Conservation (phyloP, 2,113 vertebrate species). For the cattle (Bos taurus) region DNA sequence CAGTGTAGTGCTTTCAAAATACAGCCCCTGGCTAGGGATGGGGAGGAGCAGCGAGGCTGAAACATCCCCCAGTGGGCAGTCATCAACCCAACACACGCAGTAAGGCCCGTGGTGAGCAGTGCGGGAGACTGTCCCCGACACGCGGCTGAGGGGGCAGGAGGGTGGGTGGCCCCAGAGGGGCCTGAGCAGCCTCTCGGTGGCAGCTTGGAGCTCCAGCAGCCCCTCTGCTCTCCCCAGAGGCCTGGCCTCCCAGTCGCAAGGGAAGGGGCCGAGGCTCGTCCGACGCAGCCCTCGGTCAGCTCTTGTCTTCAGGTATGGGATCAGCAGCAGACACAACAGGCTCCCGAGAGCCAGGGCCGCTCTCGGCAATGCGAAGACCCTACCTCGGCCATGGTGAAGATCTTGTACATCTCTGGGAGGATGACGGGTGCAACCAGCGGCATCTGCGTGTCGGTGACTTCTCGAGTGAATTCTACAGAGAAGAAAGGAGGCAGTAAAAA, state of each 20-base stretch:
- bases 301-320: not conserved
- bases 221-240: not conserved
- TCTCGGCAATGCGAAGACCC: not conserved
- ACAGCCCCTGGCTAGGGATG: not conserved
- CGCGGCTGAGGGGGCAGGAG: not conserved
- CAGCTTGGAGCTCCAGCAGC: not conserved
- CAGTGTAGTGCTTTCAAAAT: not conserved
- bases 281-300: not conserved
- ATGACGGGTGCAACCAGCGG: constrained; percentile 97
- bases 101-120: not conserved
- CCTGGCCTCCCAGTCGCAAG: not conserved
- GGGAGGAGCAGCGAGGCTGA: not conserved
- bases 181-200: not conserved
- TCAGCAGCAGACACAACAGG: not conserved
- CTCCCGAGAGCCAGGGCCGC: not conserved
- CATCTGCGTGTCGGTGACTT: constrained; percentile 98
- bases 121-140: not conserved
- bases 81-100: not conserved
- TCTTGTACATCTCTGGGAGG: constrained; percentile 99
- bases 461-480: constrained; percentile 93
- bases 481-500: not conserved
- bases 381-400: constrained; percentile 99
- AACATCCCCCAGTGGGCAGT: not conserved
- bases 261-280: not conserved
- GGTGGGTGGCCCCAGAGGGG: not conserved